A percentile compares a stretch with the other conserved stretches of the same genome.
Conservation (phyloP, 2,113 vertebrate species). For the Megalops atlanticus region DNA sequence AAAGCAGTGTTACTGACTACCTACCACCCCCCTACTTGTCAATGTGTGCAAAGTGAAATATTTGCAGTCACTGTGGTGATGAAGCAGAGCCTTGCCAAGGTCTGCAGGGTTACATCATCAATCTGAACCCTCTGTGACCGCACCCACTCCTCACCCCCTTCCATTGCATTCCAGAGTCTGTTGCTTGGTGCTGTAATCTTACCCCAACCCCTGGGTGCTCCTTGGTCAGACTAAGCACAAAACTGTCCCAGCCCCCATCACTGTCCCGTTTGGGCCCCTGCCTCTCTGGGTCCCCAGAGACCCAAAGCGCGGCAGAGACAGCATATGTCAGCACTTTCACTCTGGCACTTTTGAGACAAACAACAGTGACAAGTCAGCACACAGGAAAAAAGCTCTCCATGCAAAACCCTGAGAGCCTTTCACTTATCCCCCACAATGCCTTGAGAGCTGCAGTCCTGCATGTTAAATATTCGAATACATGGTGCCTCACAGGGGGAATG, state of each 20-base stretch:
- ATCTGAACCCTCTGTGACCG: slow-evolving; percentile 57
- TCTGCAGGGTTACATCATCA: slow-evolving; percentile 69
- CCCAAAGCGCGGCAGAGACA: too few relatives aligned
- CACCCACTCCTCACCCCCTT: too few relatives aligned
- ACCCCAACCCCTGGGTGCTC: slow-evolving; percentile 2
- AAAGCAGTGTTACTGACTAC: too few relatives aligned
- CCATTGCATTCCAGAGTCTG: slow-evolving; percentile 65
- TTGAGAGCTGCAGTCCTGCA: too few relatives aligned
- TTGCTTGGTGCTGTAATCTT: slow-evolving; percentile 44
- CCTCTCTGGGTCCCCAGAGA: not conserved
- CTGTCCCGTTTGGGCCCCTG: too few relatives aligned
- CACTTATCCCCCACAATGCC: not conserved
- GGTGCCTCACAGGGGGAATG: too few relatives aligned
- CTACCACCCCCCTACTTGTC: too few relatives aligned
- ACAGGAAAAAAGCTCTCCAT: not conserved
- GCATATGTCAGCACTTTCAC: too few relatives aligned
- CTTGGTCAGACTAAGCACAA: not conserved
- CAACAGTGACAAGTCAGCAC: not conserved
- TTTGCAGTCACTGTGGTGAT: slow-evolving; percentile 60
- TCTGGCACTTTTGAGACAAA: too few relatives aligned
- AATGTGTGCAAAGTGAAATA: too few relatives aligned
- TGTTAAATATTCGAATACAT: too few relatives aligned
- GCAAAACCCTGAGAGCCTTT: not conserved
- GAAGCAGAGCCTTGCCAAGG: slow-evolving; percentile 58
- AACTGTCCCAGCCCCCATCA: not conserved